Evolutionary conservation across 2,113 vertebrate species (phyloP).

Genomic region (Ovis canadensis): DNA sequence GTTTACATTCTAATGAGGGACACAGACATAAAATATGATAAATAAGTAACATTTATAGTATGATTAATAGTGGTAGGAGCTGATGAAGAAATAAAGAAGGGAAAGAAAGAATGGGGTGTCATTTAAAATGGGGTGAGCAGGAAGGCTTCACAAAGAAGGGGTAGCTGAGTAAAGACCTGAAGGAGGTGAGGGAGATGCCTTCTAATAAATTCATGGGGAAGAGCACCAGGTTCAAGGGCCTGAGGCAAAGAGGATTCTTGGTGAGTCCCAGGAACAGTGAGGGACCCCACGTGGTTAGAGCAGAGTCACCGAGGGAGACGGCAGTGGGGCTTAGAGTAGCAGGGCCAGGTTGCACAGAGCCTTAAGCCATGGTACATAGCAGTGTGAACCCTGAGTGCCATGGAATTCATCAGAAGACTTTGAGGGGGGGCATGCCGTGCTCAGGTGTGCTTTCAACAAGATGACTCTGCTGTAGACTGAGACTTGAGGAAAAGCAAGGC

Average conservation of each 20-base stretch:
- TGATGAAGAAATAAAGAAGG: background rate
- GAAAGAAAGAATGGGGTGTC: background rate
- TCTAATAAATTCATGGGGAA: background rate
- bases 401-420: background rate
- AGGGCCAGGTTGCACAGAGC: background rate
- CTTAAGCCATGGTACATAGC: background rate
- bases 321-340: background rate
- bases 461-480: background rate
- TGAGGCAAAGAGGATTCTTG: background rate
- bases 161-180: background rate
- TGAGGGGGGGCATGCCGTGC: background rate
- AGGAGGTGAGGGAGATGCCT: background rate
- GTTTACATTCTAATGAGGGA: background rate
- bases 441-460: background rate
- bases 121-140: background rate
- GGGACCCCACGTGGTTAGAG: background rate
- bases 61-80: background rate
- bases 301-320: background rate
- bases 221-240: background rate
- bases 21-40: background rate
- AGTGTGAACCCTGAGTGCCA: background rate
- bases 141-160: background rate
- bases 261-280: background rate
- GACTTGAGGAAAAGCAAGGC: background rate
- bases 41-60: background rate